phyloP scores from a whole-genome alignment of 1,140 invertebrate species.

The Orius insidiosus region DNA sequence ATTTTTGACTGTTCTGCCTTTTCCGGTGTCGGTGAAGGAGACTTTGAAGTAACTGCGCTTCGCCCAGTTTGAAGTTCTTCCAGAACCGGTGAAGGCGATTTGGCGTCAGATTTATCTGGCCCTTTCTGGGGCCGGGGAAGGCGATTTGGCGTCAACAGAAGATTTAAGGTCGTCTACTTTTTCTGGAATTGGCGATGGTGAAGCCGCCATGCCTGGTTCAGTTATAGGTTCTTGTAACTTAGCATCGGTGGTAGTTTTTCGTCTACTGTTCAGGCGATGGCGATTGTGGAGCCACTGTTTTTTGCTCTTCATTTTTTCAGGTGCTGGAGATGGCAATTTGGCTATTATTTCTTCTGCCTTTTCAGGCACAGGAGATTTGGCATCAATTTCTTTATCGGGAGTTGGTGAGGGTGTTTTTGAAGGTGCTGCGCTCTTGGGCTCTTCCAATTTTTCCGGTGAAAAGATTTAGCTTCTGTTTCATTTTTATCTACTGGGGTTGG shows the following conservation, averaged over 20 bases:
- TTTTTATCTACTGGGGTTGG: not conserved
- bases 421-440: no score
- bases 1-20: not conserved
- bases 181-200: not conserved
- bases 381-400: no score
- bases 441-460: not conserved
- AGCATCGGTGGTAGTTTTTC: no score
- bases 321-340: not conserved
- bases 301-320: not conserved
- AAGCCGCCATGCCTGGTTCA: not conserved
- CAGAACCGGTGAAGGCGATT: not conserved
- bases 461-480: conserved; percentile 1
- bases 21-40: not conserved
- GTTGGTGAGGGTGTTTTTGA: no score
- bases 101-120: not conserved
- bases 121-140: not conserved
- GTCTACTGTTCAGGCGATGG: no score
- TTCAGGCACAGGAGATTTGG: no score
- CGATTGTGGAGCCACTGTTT: not conserved
- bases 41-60: no score
- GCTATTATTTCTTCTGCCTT: no score
- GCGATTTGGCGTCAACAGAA: not conserved
- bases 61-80: not conserved
- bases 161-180: not conserved
- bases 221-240: not conserved